Conservation (phyloP, 2,797 vertebrate genomes). For the Anguilla anguilla region DNA sequence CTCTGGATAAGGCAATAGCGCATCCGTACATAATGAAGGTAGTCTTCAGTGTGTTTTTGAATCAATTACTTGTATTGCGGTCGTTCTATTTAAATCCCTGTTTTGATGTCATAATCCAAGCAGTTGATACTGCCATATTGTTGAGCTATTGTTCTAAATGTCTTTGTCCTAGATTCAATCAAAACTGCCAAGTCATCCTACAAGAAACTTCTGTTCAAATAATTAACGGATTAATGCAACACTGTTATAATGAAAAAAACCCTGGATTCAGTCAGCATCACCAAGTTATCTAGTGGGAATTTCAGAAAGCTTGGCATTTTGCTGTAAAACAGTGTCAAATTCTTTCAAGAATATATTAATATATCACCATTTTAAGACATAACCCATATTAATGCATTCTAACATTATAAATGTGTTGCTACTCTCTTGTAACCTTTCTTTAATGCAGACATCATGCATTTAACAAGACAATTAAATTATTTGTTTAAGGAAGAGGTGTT, state of each 20-base stretch:
- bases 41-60: not conserved
- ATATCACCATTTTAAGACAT: not conserved
- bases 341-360: not conserved
- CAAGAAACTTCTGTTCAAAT: not conserved
- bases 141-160: not conserved
- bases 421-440: not conserved
- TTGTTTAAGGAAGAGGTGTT: not conserved
- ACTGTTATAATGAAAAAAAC: not conserved
- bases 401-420: not conserved
- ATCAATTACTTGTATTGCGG: not conserved
- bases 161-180: not conserved
- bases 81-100: not conserved
- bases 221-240: not conserved
- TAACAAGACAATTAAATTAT: not conserved
- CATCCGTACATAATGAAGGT: not conserved
- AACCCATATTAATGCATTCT: not conserved
- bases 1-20: not conserved
- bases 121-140: not conserved
- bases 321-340: not conserved
- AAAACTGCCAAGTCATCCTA: not conserved
- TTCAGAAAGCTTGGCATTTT: not conserved
- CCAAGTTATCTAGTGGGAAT: not conserved
- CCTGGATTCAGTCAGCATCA: not conserved
- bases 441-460: not conserved
- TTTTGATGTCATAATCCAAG: not conserved